Conservation (phyloP, 2,888 invertebrate genomes). For the Hoplodrina ambigua region DNA sequence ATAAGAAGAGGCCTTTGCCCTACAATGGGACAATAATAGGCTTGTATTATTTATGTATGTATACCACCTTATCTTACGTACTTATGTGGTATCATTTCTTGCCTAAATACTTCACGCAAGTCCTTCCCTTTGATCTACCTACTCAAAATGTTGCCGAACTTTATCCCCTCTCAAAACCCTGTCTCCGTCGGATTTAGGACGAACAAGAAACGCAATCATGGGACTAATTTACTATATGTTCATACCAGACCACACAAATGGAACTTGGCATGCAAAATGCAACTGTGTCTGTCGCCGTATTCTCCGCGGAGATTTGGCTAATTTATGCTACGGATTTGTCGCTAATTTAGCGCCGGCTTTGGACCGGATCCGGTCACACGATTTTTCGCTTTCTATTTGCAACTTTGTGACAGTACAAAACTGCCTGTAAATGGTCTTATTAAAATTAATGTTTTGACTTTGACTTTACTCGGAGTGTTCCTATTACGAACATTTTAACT, state of each 20-base stretch:
- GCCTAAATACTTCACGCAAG: slow-evolving; percentile 18
- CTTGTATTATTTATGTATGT: too few species aligned
- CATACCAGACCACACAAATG: slow-evolving; percentile 38
- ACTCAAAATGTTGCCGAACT: slow-evolving; percentile 26
- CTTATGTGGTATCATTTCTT: slow-evolving; percentile 7
- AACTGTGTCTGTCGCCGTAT: slow-evolving; percentile 63
- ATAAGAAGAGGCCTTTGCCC: too few species aligned
- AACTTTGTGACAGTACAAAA: too few species aligned
- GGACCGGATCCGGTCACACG: too few species aligned
- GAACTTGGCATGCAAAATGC: slow-evolving; percentile 69
- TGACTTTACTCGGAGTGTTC: slow-evolving; percentile 14
- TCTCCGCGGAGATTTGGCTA: slow-evolving; percentile 66
- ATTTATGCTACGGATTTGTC: slow-evolving; percentile 72
- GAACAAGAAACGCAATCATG: slow-evolving; percentile 57
- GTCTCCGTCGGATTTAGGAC: slow-evolving; percentile 23
- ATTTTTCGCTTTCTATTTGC: too few species aligned
- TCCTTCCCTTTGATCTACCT: slow-evolving; percentile 9
- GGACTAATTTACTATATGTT: slow-evolving; percentile 50
- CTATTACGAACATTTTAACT: slow-evolving; percentile 20
- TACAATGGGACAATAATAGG: too few species aligned
- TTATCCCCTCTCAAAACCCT: background rate
- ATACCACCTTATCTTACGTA: background rate
- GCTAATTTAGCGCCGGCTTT: slow-evolving; percentile 61
- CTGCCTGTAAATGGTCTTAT: too few species aligned
- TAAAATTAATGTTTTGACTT: too few species aligned